These are phyloP conservation scores for Amblyjoppa proteus DNA, from an alignment of 2,888 invertebrate genomes.

Conservation along the genomic window DNA sequence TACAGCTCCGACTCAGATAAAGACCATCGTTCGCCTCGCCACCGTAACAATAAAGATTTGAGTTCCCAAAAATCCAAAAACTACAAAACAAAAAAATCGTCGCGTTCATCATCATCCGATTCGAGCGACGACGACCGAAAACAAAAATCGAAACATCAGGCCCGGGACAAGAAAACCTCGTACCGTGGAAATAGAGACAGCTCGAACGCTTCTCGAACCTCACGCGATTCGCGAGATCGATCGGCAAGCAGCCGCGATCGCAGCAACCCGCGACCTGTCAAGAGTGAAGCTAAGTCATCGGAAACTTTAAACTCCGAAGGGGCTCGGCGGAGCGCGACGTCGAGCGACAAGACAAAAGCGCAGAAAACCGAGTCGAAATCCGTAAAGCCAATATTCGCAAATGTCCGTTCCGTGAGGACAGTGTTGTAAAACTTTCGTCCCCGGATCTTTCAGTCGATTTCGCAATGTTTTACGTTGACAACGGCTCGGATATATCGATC, in stretches of 20 bases:
- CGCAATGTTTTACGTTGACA: constrained; percentile 17
- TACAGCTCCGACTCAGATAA: no score
- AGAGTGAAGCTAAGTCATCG: neutral
- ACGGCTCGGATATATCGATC: constrained; percentile 11
- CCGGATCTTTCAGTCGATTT: neutral
- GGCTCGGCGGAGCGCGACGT: constrained; percentile 31
- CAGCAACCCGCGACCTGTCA: neutral
- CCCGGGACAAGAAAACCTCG: neutral
- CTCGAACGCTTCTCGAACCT: neutral
- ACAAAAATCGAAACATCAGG: neutral
- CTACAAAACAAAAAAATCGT: neutral
- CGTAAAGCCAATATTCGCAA: constrained; percentile 18
- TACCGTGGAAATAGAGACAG: no score
- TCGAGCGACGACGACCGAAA: neutral
- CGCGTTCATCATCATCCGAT: neutral
- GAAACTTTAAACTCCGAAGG: constrained; percentile 31
- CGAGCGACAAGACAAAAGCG: constrained; percentile 14
- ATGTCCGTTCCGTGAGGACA: neutral
- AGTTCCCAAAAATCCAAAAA: no score
- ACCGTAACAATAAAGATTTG: neutral
- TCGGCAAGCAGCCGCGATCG: neutral
- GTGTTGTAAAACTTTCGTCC: neutral
- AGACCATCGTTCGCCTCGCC: neutral
- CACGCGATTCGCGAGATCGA: neutral
- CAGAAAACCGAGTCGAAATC: constrained; percentile 2